A percentile compares a stretch with the other conserved stretches of the same genome.
Evolutionary conservation across 1,140 invertebrate species (phyloP).

Genomic region (Monomorium pharaonis): DNA sequence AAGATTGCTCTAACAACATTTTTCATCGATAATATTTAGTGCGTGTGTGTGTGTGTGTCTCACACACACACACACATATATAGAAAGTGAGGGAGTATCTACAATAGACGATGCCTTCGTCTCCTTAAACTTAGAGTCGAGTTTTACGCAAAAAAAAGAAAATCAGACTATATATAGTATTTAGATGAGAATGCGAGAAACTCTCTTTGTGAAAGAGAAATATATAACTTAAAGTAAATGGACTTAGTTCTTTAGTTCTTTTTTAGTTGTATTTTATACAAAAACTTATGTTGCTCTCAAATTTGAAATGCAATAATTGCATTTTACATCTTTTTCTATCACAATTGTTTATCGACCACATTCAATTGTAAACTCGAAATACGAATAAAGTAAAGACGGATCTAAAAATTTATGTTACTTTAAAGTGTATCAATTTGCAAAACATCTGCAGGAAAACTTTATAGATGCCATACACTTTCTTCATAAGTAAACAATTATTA

Average conservation of each 20-base stretch:
- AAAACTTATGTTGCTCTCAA: conserved; percentile 13
- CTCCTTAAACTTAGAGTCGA: conserved; percentile 31
- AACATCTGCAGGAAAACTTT: not conserved
- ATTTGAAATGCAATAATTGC: not conserved
- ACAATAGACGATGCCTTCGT: conserved; percentile 60
- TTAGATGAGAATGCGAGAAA: conserved; percentile 11
- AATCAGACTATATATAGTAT: conserved; percentile 8
- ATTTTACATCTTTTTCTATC: conserved; percentile 35
- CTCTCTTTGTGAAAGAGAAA: conserved; percentile 28
- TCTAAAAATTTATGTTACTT: conserved; percentile 16
- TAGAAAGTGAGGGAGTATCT: conserved; percentile 52
- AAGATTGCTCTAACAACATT: conserved; percentile 51
- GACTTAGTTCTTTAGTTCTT: conserved; percentile 3
- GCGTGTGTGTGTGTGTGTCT: not conserved
- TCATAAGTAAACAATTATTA: conserved; percentile 9
- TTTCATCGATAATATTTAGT: conserved; percentile 28
- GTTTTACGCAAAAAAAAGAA: conserved; percentile 26
- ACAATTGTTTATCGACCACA: conserved; percentile 29
- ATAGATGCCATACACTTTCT: conserved; percentile 31
- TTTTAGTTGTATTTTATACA: conserved; percentile 7
- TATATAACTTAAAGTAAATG: conserved; percentile 38
- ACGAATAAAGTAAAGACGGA: not conserved
- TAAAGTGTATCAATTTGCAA: conserved; percentile 43
- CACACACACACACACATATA: not conserved
- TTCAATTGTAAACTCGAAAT: conserved; percentile 21